Conservation (phyloP, 2,888 invertebrate genomes). For the Tipula vernalis region DNA sequence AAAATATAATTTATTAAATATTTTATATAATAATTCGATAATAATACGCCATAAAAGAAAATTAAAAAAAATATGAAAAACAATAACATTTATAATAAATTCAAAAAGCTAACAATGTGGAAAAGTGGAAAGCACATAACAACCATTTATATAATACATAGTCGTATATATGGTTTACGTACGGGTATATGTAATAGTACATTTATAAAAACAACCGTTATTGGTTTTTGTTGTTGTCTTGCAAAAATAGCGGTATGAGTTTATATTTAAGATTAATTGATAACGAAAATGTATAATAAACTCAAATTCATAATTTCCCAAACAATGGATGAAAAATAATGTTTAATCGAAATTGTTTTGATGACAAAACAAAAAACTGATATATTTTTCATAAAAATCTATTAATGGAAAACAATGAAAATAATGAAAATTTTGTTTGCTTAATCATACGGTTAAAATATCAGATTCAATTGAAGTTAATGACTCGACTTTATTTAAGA, state of each 20-base stretch:
- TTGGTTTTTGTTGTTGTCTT: background rate
- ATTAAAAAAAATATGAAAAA: background rate
- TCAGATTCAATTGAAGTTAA: background rate
- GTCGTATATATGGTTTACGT: background rate
- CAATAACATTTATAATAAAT: background rate
- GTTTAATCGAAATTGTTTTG: background rate
- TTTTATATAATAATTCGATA: background rate
- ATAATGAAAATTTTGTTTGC: background rate
- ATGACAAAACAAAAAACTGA: background rate
- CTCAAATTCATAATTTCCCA: background rate
- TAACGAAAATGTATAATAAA: background rate
- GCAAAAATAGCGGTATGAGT: background rate
- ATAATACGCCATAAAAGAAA: background rate
- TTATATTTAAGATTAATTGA: background rate
- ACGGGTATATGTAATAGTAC: background rate
- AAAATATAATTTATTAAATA: background rate
- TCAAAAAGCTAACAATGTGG: background rate
- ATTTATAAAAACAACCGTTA: background rate
- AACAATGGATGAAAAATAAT: background rate
- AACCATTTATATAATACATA: background rate
- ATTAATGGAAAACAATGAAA: conserved; percentile 4
- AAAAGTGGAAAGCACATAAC: background rate
- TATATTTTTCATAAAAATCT: background rate
- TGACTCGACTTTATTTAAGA: background rate
- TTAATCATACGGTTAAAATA: conserved; percentile 4